phyloP scores from a whole-genome alignment of 2,113 vertebrate genomes.

The Labrus mixtus region DNA sequence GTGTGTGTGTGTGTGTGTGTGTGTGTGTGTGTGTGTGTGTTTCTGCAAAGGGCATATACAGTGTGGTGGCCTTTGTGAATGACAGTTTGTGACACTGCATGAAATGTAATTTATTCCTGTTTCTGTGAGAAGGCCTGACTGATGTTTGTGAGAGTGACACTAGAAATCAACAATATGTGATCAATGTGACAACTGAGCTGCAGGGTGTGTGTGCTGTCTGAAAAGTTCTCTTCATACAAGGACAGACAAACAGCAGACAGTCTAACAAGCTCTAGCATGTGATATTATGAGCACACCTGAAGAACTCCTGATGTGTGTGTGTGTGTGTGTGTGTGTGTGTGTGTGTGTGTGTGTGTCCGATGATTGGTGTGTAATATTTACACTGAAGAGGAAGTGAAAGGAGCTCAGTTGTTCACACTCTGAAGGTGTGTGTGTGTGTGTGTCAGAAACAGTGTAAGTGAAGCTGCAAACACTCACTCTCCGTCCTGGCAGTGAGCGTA shows the following conservation, averaged over 20 bases:
- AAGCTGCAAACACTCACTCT: neutral
- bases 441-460: neutral
- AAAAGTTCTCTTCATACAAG: too few relatives aligned
- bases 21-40: neutral
- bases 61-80: too few relatives aligned
- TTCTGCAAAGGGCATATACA: neutral
- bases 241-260: neutral
- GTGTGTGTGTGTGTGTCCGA: neutral
- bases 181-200: conserved; percentile 36
- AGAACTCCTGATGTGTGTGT: neutral
- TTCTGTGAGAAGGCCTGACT: conserved; percentile 1
- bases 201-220: neutral
- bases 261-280: neutral
- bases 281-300: neutral
- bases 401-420: too few relatives aligned
- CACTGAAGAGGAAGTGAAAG: neutral
- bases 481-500: neutral
- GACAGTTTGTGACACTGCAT: neutral
- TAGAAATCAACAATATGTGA: conserved; percentile 35
- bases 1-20: neutral
- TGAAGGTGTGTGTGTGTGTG: too few relatives aligned
- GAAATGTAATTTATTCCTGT: conserved; percentile 23
- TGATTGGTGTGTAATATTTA: neutral
- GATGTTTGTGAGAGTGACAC: conserved; percentile 31
- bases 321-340: too few relatives aligned